Evolutionary conservation across 1,140 invertebrate genomes (phyloP).

Genomic region (Pseudomyrmex concolor): DNA sequence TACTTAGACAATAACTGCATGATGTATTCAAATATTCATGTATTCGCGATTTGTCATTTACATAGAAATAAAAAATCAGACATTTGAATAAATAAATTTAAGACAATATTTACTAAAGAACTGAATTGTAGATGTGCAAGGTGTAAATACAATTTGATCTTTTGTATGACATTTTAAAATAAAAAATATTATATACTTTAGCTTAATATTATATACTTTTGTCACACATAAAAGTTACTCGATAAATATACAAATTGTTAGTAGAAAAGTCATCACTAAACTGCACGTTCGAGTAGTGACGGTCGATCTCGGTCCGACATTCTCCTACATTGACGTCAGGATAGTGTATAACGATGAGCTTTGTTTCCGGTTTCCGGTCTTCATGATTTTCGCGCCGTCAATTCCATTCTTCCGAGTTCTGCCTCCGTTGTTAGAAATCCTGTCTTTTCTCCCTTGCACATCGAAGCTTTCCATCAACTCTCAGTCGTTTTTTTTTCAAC

Average conservation of each 20-base stretch:
- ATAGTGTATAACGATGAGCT: constrained; percentile 75
- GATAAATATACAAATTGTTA: constrained; percentile 7
- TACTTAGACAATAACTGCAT: constrained; percentile 8
- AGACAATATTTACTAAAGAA: no score
- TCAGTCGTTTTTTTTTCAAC: neutral
- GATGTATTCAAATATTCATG: neutral
- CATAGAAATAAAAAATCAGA: neutral
- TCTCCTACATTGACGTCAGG: constrained; percentile 56
- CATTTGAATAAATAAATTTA: neutral
- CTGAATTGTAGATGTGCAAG: neutral
- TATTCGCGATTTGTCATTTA: neutral
- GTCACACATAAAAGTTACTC: neutral
- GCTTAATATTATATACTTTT: neutral
- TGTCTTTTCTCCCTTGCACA: neutral
- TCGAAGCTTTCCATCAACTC: constrained; percentile 17
- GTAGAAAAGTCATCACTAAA: neutral
- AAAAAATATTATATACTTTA: neutral
- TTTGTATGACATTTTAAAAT: neutral
- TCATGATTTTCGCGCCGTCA: constrained; percentile 79
- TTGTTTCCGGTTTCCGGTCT: constrained; percentile 78
- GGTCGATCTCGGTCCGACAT: constrained; percentile 13
- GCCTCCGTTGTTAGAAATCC: constrained; percentile 17
- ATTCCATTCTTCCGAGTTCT: constrained; percentile 76
- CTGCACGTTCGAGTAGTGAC: neutral
- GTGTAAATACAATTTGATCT: neutral